Evolutionary conservation across 2,888 invertebrate genomes (phyloP).

Genomic region (Melikaiella ostensackeni): DNA sequence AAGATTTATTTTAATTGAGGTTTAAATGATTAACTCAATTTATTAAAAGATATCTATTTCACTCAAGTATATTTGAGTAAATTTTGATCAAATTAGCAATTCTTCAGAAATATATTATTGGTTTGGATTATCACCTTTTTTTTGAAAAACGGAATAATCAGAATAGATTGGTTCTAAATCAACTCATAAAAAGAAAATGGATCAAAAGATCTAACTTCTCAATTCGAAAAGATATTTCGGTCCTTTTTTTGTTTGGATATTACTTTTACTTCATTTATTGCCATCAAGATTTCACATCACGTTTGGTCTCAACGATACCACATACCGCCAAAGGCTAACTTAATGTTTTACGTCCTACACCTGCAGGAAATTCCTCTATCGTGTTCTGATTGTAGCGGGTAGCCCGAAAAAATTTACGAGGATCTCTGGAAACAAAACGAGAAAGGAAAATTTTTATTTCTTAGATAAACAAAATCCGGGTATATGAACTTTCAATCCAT

Average conservation of each 20-base stretch:
- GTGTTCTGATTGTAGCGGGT: conserved; percentile 9
- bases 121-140: no score
- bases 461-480: no score
- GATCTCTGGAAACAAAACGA: background rate
- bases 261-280: conserved; percentile 11
- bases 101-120: no score
- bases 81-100: no score
- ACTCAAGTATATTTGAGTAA: no score
- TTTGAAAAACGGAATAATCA: no score
- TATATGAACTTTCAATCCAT: no score
- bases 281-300: conserved; percentile 33
- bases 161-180: no score
- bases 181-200: background rate
- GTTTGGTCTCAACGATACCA: conserved; percentile 14
- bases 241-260: background rate
- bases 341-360: conserved; percentile 19
- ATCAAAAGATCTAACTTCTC: background rate
- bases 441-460: background rate
- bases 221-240: background rate
- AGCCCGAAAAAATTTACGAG: no score
- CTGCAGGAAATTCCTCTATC: conserved; percentile 11
- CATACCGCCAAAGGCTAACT: conserved; percentile 22
- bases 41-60: no score
- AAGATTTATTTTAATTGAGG: no score
- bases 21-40: no score